Evolutionary conservation across 2,113 vertebrate species (phyloP).

Genomic region (Cynoglossus semilaevis): DNA sequence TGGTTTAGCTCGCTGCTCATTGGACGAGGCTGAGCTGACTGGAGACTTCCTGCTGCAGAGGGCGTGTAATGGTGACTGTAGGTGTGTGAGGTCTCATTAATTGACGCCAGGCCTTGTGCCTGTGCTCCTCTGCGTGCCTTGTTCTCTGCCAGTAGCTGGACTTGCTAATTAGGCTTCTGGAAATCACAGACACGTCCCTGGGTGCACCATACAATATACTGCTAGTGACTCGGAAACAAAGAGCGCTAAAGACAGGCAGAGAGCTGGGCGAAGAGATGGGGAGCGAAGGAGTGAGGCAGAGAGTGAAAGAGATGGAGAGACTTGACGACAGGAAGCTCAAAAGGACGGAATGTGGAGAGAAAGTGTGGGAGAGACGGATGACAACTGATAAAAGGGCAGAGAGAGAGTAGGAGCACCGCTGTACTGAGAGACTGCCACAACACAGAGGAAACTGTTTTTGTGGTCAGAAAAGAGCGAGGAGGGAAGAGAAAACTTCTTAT

Average conservation of each 20-base stretch:
- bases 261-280: constrained; percentile 9
- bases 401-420: constrained; percentile 34
- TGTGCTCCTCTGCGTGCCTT: constrained; percentile 63
- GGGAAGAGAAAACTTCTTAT: constrained; percentile 21
- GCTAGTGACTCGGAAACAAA: constrained; percentile 52
- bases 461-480: constrained; percentile 12
- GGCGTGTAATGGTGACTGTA: constrained; percentile 59
- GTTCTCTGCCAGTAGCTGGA: constrained; percentile 69
- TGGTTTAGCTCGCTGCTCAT: constrained; percentile 21
- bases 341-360: constrained; percentile 18
- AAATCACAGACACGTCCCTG: constrained; percentile 73
- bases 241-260: constrained; percentile 35
- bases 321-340: constrained; percentile 16
- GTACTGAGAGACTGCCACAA: constrained; percentile 49
- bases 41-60: constrained; percentile 56
- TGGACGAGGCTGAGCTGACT: constrained; percentile 45
- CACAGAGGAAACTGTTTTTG: constrained; percentile 41
- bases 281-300: not conserved
- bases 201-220: constrained; percentile 58
- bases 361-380: constrained; percentile 29
- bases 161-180: constrained; percentile 77
- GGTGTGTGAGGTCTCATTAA: constrained; percentile 76
- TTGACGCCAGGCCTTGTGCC: constrained; percentile 63
- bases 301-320: constrained; percentile 33
- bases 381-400: constrained; percentile 46